These are phyloP conservation scores for Pterobdella sp. DNA, from an alignment of 2,888 invertebrate genomes.

Conservation along the genomic window DNA sequence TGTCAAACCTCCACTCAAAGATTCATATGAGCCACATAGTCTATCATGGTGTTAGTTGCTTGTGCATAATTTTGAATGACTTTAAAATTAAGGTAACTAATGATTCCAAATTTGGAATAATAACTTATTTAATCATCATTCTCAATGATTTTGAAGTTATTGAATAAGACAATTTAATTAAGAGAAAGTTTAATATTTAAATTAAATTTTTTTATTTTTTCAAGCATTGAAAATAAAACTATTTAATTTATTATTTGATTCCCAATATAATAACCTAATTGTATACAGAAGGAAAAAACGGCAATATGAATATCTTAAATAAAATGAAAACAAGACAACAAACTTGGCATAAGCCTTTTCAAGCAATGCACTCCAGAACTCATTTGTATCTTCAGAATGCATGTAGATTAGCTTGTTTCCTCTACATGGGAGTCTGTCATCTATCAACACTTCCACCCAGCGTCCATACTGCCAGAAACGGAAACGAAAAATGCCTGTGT, in stretches of 20 bases:
- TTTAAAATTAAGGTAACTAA: too few species aligned
- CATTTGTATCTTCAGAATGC: conserved; percentile 72
- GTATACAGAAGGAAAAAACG: too few species aligned
- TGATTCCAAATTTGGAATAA: too few species aligned
- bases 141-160: too few species aligned
- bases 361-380: conserved; percentile 89
- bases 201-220: too few species aligned
- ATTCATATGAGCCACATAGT: conserved; percentile 48
- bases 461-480: conserved; percentile 83
- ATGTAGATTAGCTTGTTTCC: conserved; percentile 76
- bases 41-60: conserved; percentile 9
- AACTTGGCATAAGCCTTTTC: conserved; percentile 89
- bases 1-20: conserved; percentile 57
- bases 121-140: too few species aligned
- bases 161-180: too few species aligned
- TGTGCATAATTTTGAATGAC: neutral
- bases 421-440: conserved; percentile 80
- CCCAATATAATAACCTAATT: too few species aligned
- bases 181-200: too few species aligned
- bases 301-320: neutral
- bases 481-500: conserved; percentile 69
- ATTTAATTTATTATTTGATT: too few species aligned
- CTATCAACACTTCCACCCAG: conserved; percentile 80
- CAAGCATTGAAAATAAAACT: too few species aligned
- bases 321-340: neutral